These are phyloP conservation scores for Charanyca ferruginea DNA, from an alignment of 2,888 invertebrate species.

Conservation along the genomic window DNA sequence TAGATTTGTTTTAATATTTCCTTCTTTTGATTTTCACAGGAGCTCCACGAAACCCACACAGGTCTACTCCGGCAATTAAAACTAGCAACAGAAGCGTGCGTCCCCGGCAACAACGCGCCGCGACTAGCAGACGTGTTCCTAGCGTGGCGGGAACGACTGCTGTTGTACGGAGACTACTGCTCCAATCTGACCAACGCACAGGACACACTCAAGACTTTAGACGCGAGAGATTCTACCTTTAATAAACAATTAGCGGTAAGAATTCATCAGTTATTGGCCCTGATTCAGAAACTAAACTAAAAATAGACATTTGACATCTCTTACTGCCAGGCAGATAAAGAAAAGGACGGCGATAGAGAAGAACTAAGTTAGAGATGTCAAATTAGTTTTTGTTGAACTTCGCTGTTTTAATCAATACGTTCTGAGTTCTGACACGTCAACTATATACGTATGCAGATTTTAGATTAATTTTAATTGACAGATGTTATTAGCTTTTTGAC, in stretches of 20 bases:
- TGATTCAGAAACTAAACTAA: too few relatives aligned
- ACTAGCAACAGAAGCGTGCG: constrained; percentile 93
- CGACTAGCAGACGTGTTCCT: constrained; percentile 96
- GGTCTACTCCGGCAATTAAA: constrained; percentile 95
- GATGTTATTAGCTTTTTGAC: too few relatives aligned
- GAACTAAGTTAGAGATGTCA: too few relatives aligned
- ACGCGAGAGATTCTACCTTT: constrained; percentile 92
- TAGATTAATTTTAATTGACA: too few relatives aligned
- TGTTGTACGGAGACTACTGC: constrained; percentile 99
- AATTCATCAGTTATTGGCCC: too few relatives aligned
- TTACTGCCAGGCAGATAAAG: too few relatives aligned
- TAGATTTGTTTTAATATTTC: background rate
- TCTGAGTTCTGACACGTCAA: too few relatives aligned
- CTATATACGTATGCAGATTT: too few relatives aligned
- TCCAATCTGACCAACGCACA: constrained; percentile 98
- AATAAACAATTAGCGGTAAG: constrained; percentile 93
- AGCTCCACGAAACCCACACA: constrained; percentile 96
- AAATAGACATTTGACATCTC: too few relatives aligned
- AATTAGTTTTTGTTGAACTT: too few relatives aligned
- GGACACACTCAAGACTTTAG: constrained; percentile 94
- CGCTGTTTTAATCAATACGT: too few relatives aligned
- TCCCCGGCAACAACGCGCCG: constrained; percentile 86
- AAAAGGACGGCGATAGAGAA: too few relatives aligned
- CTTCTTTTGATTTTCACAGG: constrained; percentile 86
- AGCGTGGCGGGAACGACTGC: constrained; percentile 96